Percentiles rank a stretch among this genome's conserved stretches.
These are phyloP conservation scores for Tetanocera ferruginea DNA, from an alignment of 2,888 invertebrate genomes.

Conservation along the genomic window DNA sequence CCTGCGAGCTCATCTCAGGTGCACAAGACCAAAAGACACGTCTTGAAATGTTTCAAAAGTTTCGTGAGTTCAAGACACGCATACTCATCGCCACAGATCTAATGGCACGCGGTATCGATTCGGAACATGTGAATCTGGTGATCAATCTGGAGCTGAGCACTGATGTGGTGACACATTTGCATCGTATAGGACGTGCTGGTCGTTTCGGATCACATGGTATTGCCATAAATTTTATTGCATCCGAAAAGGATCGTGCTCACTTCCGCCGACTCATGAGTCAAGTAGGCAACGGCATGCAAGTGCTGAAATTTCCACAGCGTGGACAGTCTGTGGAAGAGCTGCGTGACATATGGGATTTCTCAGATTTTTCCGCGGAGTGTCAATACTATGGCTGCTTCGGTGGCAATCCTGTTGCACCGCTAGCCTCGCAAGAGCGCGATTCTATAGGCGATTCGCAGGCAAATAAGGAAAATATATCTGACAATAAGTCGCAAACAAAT, in stretches of 20 bases:
- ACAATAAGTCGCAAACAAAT: constrained; percentile 44
- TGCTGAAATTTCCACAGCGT: constrained; percentile 70
- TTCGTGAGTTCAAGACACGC: constrained; percentile 85
- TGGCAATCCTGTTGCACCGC: constrained; percentile 48
- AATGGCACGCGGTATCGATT: constrained; percentile 94
- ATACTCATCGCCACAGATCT: constrained; percentile 92
- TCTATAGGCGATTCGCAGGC: constrained; percentile 40
- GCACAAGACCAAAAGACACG: constrained; percentile 85
- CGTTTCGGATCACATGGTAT: constrained; percentile 90
- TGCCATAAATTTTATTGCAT: constrained; percentile 81
- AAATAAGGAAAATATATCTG: constrained; percentile 48
- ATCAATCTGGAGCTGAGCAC: constrained; percentile 91
- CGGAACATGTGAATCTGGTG: constrained; percentile 91
- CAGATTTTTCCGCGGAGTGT: constrained; percentile 52
- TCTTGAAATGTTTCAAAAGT: constrained; percentile 79
- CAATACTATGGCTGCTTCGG: constrained; percentile 52
- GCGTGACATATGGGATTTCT: constrained; percentile 61
- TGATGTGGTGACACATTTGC: constrained; percentile 87
- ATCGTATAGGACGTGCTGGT: constrained; percentile 96
- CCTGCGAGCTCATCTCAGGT: constrained; percentile 82
- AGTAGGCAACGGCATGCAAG: constrained; percentile 72
- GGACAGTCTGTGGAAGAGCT: constrained; percentile 52
- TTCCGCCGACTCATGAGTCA: constrained; percentile 74
- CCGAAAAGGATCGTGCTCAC: constrained; percentile 75
- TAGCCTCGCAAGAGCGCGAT: constrained; percentile 51